These are phyloP conservation scores for Etheostoma spectabile DNA, from an alignment of 2,113 vertebrate genomes.

Conservation along the genomic window DNA sequence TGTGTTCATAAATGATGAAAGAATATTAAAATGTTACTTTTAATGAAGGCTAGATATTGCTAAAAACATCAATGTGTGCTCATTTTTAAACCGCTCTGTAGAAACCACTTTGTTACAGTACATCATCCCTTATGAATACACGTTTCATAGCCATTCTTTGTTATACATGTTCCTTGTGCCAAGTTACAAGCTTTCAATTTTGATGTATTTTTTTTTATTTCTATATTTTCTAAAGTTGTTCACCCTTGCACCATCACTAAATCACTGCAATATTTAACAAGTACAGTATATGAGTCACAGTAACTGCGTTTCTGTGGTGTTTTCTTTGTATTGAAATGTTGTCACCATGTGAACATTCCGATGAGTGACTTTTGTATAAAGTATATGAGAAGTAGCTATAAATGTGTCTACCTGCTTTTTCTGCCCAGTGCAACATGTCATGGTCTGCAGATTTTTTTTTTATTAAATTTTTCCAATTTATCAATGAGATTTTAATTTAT, in stretches of 20 bases:
- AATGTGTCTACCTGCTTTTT: constrained; percentile 6
- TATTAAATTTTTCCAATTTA: too few species aligned
- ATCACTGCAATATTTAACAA: constrained; percentile 65
- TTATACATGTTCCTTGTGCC: constrained; percentile 78
- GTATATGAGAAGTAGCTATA: constrained; percentile 62
- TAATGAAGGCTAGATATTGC: constrained; percentile 21
- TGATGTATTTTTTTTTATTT: constrained; percentile 28
- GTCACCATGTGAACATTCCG: constrained; percentile 70
- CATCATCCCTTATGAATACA: constrained; percentile 33
- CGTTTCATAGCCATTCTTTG: constrained; percentile 56
- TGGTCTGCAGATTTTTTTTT: not conserved
- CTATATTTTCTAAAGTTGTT: constrained; percentile 48
- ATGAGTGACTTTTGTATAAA: constrained; percentile 80
- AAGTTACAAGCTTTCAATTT: constrained; percentile 75
- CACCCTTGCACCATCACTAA: constrained; percentile 63
- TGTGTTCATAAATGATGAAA: constrained; percentile 13
- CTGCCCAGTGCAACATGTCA: not conserved
- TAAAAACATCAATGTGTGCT: constrained; percentile 11
- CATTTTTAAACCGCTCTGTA: constrained; percentile 37
- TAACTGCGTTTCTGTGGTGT: constrained; percentile 63
- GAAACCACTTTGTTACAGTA: constrained; percentile 47
- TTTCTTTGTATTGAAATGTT: constrained; percentile 74
- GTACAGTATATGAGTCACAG: constrained; percentile 58
- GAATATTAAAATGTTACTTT: constrained; percentile 32
- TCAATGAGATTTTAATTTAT: not conserved